phyloP scores from a whole-genome alignment of 1,140 invertebrate genomes.

The Daktulosphaira vitifoliae region DNA sequence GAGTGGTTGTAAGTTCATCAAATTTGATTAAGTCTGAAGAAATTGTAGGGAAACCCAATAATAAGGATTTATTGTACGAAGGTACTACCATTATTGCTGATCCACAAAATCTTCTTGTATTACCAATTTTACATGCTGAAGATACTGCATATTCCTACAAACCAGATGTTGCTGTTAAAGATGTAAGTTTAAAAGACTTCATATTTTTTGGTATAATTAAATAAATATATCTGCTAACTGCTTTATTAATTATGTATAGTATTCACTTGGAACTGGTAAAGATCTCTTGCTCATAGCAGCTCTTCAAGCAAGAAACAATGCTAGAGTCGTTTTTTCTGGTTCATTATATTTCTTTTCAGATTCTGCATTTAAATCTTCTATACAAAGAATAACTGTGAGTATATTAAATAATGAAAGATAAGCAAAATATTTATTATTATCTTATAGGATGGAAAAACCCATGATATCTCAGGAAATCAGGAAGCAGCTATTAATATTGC shows the following conservation, averaged over 20 bases:
- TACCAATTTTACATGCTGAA: slow-evolving; percentile 84
- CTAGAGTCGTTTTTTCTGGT: slow-evolving; percentile 91
- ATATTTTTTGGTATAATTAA: slow-evolving; percentile 2
- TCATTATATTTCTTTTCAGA: slow-evolving; percentile 97
- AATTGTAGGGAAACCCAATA: slow-evolving; percentile 68
- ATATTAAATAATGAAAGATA: too few relatives aligned
- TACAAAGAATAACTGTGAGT: slow-evolving; percentile 60
- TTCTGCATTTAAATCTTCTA: slow-evolving; percentile 76
- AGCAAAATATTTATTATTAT: slow-evolving; percentile 42
- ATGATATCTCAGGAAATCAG: slow-evolving; percentile 72
- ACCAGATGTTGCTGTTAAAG: slow-evolving; percentile 68
- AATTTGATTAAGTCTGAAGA: slow-evolving; percentile 82
- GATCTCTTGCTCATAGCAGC: slow-evolving; percentile 88
- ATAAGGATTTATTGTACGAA: slow-evolving; percentile 73
- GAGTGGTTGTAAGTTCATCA: slow-evolving; percentile 73
- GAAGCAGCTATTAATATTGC: slow-evolving; percentile 75
- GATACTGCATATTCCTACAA: slow-evolving; percentile 92
- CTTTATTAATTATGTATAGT: slow-evolving; percentile 54
- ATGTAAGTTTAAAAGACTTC: slow-evolving; percentile 46
- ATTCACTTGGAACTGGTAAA: slow-evolving; percentile 90
- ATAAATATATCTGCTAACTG: background rate
- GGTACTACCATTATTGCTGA: slow-evolving; percentile 89
- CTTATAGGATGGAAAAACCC: slow-evolving; percentile 47
- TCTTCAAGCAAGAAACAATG: slow-evolving; percentile 97
- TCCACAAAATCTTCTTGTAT: slow-evolving; percentile 82